Evolutionary conservation across 2,113 vertebrate genomes (phyloP).

Genomic region (Strix uralensis): DNA sequence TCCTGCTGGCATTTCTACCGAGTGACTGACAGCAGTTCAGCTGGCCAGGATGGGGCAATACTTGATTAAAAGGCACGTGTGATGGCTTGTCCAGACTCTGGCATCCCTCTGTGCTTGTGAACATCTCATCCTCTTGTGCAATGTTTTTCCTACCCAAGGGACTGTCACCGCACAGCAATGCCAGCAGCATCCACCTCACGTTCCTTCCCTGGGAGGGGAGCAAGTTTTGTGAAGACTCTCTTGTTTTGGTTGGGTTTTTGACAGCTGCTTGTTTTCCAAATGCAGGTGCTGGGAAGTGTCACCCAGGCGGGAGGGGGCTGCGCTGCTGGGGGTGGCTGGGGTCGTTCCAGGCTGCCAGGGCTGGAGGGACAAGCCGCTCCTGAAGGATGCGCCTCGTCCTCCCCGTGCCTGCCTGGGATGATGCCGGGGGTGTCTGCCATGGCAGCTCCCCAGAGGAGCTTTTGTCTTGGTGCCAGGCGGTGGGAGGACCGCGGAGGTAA

Average conservation of each 20-base stretch:
- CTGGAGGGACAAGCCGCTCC: background rate
- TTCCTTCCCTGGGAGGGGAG: background rate
- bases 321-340: background rate
- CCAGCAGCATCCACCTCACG: fast-evolving
- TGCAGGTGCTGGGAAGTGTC: fast-evolving
- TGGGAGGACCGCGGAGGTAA: background rate
- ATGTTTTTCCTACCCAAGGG: background rate
- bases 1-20: background rate
- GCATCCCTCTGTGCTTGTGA: background rate
- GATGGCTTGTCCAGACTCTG: background rate
- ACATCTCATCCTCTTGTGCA: fast-evolving
- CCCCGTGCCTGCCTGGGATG: background rate
- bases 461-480: background rate
- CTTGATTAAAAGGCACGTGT: background rate
- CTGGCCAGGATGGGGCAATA: background rate
- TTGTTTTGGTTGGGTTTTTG: background rate
- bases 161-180: background rate
- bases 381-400: background rate
- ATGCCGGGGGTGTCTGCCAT: background rate
- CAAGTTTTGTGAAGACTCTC: background rate
- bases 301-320: fast-evolving
- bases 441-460: background rate
- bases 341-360: background rate
- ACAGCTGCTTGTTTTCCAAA: background rate
- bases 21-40: background rate